Base-by-base conservation (phyloP, 2,888 invertebrate genomes). In the Eilema caniola region DNA sequence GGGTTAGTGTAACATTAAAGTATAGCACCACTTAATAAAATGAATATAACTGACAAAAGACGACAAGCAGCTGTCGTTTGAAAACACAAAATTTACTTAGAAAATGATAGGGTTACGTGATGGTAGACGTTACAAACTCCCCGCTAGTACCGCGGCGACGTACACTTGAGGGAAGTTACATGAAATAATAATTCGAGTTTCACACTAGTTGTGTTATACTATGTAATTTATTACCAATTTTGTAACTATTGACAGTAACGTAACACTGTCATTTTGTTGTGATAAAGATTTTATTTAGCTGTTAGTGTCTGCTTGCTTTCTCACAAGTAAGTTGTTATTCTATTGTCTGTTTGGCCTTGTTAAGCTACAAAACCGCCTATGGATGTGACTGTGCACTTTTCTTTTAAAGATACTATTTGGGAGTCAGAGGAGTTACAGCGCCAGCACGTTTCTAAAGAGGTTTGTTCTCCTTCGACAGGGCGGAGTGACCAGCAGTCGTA, bases 121-220 rank as follows among this genome's bases (percentile, higher is more conserved):
- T 83, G 80, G 82, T n/a, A 57, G 62, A 67, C 66, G 68, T 79
- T 79, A 79, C 62, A 66, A 75, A 69, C 28, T 20, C 33, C 10
- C 11, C 23, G 41, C 12, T 31, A 63, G 61, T 56, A 56, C 53
- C 33, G 11, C 53, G 47, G n/a, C 37, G 66, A 59, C 69, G 66
- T 66, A 75, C 28, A 67, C 25, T 59, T 31, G 31, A 75, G 73
- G 74, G 74, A 81, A 84, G 75, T 88, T 85, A 77, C 77, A 79
- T 83, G 80, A 81, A 84, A 84, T 82, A 86, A 85, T 86, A 85
- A 83, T 85, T 85, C 81, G 78, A 86, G 84, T 86, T 86, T 85
- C 81, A 85, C 85, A 84, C 82, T 81, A 79, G 70, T 84, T 82
- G 77, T 80, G 82, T 76, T 73, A 81, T 62, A 81, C 71, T 70